Conservation (phyloP, 1,140 invertebrate species). For the Meloidogyne exigua region DNA sequence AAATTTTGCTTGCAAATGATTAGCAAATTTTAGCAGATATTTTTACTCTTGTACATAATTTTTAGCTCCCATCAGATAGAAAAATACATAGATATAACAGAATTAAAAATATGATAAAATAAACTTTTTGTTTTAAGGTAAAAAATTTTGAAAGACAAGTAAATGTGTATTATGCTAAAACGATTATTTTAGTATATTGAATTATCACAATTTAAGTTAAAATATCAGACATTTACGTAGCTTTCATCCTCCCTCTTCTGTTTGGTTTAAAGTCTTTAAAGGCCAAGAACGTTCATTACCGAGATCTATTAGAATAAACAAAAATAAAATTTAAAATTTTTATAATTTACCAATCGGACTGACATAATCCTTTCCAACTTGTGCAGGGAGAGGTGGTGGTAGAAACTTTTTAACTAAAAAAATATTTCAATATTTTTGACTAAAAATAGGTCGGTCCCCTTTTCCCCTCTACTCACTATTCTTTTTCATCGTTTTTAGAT, state of each 20-base stretch:
- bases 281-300: not conserved
- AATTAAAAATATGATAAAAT: no score
- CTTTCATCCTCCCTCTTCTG: not conserved
- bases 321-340: not conserved
- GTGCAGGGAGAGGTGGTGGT: constrained; percentile 15
- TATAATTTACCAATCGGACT: constrained; percentile 21
- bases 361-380: constrained; percentile 32
- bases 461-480: not conserved
- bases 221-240: not conserved
- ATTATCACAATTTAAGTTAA: constrained; percentile 1
- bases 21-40: no score
- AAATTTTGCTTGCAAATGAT: no score
- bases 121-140: no score
- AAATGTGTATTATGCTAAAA: no score
- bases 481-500: not conserved
- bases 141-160: no score
- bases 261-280: not conserved
- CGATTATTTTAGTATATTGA: not conserved
- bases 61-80: no score
- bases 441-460: not conserved
- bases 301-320: not conserved
- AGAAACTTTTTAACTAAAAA: not conserved
- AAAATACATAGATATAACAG: no score
- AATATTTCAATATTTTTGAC: not conserved
- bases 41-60: no score